phyloP scores from a whole-genome alignment of 2,113 vertebrate genomes.

The Bostrychus sinensis region DNA sequence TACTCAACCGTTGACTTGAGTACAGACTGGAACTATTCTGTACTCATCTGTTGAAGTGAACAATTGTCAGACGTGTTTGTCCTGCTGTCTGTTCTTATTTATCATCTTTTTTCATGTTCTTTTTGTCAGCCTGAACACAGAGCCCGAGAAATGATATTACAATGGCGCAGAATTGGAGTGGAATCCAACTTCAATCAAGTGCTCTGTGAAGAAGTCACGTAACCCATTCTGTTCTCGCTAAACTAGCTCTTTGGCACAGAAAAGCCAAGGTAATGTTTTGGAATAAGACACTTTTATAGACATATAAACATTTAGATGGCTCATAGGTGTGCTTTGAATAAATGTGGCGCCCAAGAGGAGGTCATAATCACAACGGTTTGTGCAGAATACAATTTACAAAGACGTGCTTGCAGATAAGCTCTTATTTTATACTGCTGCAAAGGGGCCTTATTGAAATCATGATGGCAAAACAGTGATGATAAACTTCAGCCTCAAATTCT shows the following conservation, averaged over 20 bases:
- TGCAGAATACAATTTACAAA: not conserved
- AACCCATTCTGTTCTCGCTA: not conserved
- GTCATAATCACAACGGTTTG: not conserved
- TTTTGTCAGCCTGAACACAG: not conserved
- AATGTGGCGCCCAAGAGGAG: constrained; percentile 8
- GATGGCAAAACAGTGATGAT: not conserved
- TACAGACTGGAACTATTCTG: too few relatives aligned
- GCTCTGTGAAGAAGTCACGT: not conserved
- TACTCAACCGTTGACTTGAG: too few relatives aligned
- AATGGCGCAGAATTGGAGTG: not conserved
- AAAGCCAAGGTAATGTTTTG: not conserved
- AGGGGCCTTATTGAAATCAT: not conserved
- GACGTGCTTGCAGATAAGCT: not conserved
- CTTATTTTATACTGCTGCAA: not conserved
- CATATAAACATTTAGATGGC: constrained; percentile 13
- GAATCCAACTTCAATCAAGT: not conserved
- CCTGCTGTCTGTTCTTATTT: not conserved
- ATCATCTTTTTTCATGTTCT: not conserved
- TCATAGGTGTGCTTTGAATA: not conserved
- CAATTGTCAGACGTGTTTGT: not conserved
- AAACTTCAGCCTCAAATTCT: not conserved
- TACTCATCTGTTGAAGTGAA: too few relatives aligned
- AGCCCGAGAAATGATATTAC: not conserved
- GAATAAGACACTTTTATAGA: constrained; percentile 4
- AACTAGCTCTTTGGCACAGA: not conserved